Evolutionary conservation across 2,888 invertebrate genomes (phyloP).

Genomic region (Leucozona laternaria): DNA sequence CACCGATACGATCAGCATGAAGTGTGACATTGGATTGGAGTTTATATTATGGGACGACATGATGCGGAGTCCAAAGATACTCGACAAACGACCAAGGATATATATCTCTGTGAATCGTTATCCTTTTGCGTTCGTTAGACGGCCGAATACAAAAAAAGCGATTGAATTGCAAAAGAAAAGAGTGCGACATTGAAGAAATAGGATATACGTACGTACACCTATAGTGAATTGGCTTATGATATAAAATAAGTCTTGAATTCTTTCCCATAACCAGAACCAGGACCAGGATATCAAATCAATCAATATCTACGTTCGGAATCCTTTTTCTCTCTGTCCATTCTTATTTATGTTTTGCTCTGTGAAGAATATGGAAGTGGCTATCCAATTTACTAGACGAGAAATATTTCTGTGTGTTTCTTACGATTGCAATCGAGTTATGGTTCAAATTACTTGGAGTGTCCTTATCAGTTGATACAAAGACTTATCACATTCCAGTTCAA

Average conservation of each 20-base stretch:
- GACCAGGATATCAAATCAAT: conserved; percentile 55
- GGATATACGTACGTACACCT: conserved; percentile 27
- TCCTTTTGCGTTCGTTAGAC: conserved; percentile 52
- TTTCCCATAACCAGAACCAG: conserved; percentile 1
- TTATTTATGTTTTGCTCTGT: background rate
- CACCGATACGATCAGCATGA: conserved; percentile 70
- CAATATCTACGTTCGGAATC: conserved; percentile 37
- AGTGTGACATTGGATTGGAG: conserved; percentile 64
- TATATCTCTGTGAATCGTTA: conserved; percentile 51
- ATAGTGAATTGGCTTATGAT: conserved; percentile 46
- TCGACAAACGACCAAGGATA: conserved; percentile 50
- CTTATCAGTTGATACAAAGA: conserved; percentile 55
- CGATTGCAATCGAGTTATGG: conserved; percentile 68
- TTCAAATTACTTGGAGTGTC: conserved; percentile 51
- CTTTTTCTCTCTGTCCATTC: background rate
- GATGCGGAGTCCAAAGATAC: conserved; percentile 40
- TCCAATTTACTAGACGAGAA: conserved; percentile 60
- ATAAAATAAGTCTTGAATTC: conserved; percentile 35
- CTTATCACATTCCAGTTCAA: background rate
- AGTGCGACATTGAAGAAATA: conserved; percentile 32
- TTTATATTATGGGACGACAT: conserved; percentile 15
- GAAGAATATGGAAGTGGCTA: conserved; percentile 36
- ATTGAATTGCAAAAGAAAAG: conserved; percentile 24
- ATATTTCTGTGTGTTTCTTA: background rate
- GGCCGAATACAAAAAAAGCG: conserved; percentile 30